A percentile compares a stretch with the other conserved stretches of the same genome.
Conservation (phyloP, 2,888 invertebrate genomes). For the Aproaerema taeniolella region DNA sequence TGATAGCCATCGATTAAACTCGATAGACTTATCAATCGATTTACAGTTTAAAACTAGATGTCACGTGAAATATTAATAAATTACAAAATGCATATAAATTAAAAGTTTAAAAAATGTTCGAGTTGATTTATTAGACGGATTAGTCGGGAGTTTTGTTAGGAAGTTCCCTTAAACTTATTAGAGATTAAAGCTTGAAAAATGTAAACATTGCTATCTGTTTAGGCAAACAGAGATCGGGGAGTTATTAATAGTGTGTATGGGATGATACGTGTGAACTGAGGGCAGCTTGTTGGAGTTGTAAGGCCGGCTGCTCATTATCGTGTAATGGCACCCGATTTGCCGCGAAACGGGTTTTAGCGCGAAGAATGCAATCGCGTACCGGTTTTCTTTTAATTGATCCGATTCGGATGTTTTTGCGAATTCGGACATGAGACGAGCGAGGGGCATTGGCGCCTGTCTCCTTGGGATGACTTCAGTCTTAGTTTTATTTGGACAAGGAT, state of each 20-base stretch:
- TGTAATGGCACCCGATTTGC: slow-evolving; percentile 20
- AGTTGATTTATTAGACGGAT: too few relatives aligned
- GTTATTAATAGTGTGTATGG: slow-evolving; percentile 60
- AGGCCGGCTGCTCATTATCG: slow-evolving; percentile 27
- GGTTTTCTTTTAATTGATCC: slow-evolving; percentile 24
- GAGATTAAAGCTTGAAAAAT: slow-evolving; percentile 44
- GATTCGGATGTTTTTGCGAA: slow-evolving; percentile 6
- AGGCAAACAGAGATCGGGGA: slow-evolving; percentile 46
- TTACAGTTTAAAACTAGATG: slow-evolving; percentile 16
- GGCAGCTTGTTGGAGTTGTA: slow-evolving; percentile 32
- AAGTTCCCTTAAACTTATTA: slow-evolving; percentile 8
- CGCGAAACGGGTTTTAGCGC: slow-evolving; percentile 23
- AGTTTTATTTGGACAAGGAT: too few relatives aligned
- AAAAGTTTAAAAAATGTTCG: neutral
- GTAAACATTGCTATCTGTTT: slow-evolving; percentile 62
- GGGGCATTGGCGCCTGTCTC: too few relatives aligned
- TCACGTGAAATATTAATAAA: slow-evolving; percentile 1
- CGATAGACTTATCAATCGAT: slow-evolving; percentile 36
- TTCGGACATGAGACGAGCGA: slow-evolving; percentile 6
- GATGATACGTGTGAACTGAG: slow-evolving; percentile 32
- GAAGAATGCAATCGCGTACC: slow-evolving; percentile 26
- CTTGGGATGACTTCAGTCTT: neutral
- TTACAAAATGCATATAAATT: slow-evolving; percentile 1
- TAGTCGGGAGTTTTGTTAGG: slow-evolving; percentile 6
- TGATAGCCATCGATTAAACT: slow-evolving; percentile 20